Evolutionary conservation across 2,888 invertebrate genomes (phyloP), one percentile per base, ranked within the genome.

Genomic region (Hololepta plana): DNA sequence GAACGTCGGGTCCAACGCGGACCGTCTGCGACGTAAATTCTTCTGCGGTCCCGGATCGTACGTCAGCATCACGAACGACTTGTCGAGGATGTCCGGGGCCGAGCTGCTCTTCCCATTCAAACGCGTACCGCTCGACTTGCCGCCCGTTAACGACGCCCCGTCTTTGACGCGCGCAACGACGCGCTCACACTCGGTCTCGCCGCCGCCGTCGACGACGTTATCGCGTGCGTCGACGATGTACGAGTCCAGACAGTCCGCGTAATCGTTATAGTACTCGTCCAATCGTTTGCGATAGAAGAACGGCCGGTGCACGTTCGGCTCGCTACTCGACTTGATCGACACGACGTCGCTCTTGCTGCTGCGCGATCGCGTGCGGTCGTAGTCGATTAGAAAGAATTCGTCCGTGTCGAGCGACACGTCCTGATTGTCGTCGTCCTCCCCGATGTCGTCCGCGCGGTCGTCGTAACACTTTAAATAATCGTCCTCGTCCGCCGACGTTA

Each of bases 231-330:
- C 32, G 15, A 53, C 44, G 35, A 58, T 59, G 31, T 46, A 51
- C 36, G 64, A 62, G 42, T 66, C 63, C 24, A 68, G 48, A 37
- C 67, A 67, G 37, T 68, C 66, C 26, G 62, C 65, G 46, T 67
- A 65, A 35, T 66, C 71, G 46, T 69, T 70, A 46, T 68, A 70
- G 37, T 68, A 69, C 45, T 69, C 69, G 15, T 64, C 56, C 36
- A 55, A 39, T 29, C 47, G 46, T 32, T 43, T 46, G 20, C 46
- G 42, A 32, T 45, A 50, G n/a, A n/a, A n/a, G n/a, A 9, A 40
- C 39, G 10, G 38, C 23, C 23, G 23, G 26, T 10, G 32, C n/a
- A 49, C 46, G 31, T 47, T 47, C 2, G 49, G 45, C 33, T 51
- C 51, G 32, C 48, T 52, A 13, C 39, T 36, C 31, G 47, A 48